Evolutionary conservation across 2,113 vertebrate genomes (phyloP), one percentile per base, ranked within the genome.

Genomic region (Nyctereutes procyonoides): DNA sequence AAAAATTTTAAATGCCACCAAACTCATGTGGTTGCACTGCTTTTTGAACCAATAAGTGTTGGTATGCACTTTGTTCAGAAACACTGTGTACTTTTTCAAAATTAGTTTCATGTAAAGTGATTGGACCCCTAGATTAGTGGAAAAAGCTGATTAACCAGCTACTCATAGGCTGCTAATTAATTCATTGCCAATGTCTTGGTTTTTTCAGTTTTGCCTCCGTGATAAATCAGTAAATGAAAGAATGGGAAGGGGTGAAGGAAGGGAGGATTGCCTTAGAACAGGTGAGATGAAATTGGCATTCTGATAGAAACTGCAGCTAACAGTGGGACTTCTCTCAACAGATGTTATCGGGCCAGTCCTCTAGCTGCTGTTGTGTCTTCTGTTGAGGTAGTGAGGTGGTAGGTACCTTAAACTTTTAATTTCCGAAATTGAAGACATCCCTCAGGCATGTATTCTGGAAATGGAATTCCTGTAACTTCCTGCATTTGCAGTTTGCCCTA

Each of bases 1-100:
- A 98, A 98, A 99, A 98, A 98, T 96, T 98, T 98, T 98, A 98
- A 98, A 98, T 98, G 98, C 98, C 98, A 98, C 99, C 95, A 97
- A 99, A 98, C 98, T 98, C 98, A 97, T 98, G 97, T 99, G 98
- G 98, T 99, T 99, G 98, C 99, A 99, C 99, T 99, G 99, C 98
- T 99, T 98, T 98, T 98, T 98, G 97, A 98, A 98, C 97, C 97
- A 96, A 55, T 98, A 98, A 98, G 98, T 97, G 98, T 98, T 98
- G 98, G 96, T 97, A n/a, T 98, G 98, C 98, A 98, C 98, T 98
- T 98, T 65, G 97, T 98, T 98, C 97, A 97, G 67, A 97, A 71
- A 96, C 98, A 97, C 98, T 98, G 98, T 98, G 97, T 97, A 93
- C 98, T 98, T 97, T 98, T 97, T 96, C 97, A 97, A 98, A 99